Conservation (phyloP, 2,113 vertebrate genomes). For the Piaya cayana region DNA sequence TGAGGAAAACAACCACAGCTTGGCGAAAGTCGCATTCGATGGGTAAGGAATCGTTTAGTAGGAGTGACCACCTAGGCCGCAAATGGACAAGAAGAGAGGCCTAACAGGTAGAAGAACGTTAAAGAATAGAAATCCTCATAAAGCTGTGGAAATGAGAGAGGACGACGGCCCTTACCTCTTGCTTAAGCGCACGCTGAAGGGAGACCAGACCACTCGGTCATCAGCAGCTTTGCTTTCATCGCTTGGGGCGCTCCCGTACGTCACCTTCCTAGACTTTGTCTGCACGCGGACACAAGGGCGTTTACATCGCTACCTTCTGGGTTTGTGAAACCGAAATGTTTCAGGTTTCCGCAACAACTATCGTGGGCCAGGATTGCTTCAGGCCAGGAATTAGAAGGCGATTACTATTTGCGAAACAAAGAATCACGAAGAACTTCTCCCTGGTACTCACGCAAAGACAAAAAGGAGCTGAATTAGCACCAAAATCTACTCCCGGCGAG, state of each 20-base stretch:
- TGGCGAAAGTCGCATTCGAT: neutral
- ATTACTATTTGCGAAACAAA: neutral
- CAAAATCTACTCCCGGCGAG: neutral
- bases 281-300: neutral
- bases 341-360: neutral
- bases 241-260: neutral
- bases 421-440: neutral
- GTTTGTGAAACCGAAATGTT: neutral
- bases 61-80: neutral
- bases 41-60: neutral
- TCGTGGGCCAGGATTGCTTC: neutral
- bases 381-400: neutral
- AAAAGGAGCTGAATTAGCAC: neutral
- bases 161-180: neutral
- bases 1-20: neutral
- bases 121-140: neutral
- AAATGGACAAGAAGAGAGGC: neutral
- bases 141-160: neutral
- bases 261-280: neutral
- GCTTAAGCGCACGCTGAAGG: neutral
- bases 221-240: neutral
- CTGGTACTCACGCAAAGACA: neutral
- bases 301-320: neutral
- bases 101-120: neutral
- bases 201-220: too few relatives aligned